Conservation (phyloP, 2,797 vertebrate genomes). For the Poliocrania exsul region DNA sequence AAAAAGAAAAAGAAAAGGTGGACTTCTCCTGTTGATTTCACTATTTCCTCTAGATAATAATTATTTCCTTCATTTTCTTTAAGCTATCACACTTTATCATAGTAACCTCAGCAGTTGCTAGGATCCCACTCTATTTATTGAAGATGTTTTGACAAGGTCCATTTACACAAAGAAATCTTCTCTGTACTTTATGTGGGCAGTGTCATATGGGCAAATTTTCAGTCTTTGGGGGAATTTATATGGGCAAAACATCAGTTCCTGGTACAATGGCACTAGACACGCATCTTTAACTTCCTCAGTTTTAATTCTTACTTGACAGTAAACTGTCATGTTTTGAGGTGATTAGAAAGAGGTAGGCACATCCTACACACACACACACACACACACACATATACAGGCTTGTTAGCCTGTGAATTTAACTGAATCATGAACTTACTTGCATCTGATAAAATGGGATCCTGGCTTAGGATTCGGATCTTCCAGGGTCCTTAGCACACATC, state of each 20-base stretch:
- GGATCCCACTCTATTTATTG: not conserved
- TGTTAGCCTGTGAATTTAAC: not conserved
- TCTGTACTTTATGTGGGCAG: not conserved
- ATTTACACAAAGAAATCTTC: not conserved
- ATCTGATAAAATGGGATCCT: not conserved
- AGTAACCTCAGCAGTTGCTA: not conserved
- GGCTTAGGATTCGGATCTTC: not conserved
- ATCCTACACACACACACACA: not conserved
- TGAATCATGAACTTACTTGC: not conserved
- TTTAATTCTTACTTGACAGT: not conserved
- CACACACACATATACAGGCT: fast-evolving
- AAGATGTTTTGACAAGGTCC: not conserved
- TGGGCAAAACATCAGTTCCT: not conserved
- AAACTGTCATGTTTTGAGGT: not conserved
- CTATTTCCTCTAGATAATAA: slow-evolving; percentile 12
- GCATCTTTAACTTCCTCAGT: not conserved
- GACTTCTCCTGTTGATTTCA: slow-evolving; percentile 30
- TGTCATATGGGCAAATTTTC: not conserved
- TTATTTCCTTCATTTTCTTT: slow-evolving; percentile 35
- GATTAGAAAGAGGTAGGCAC: not conserved
- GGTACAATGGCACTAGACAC: not conserved
- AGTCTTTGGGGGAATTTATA: not conserved
- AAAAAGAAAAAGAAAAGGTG: not conserved
- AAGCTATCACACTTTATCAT: slow-evolving; percentile 12
- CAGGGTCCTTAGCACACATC: not conserved